Base-by-base conservation (phyloP, 2,797 vertebrate species). In the Neomorphus geoffroyi region DNA sequence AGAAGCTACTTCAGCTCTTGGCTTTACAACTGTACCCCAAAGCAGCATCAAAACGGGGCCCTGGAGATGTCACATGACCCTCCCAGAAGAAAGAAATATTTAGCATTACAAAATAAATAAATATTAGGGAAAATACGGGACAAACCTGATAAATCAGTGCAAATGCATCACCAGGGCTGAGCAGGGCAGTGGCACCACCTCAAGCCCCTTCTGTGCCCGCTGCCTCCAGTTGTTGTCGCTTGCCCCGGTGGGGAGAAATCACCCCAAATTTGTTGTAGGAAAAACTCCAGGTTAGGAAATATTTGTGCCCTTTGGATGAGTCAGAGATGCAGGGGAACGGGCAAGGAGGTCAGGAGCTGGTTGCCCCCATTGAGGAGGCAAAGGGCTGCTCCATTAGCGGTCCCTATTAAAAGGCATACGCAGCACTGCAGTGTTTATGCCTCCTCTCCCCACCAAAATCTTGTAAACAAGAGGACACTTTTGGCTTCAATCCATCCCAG, bases 141-240 rank as follows among this genome's bases (percentile, higher is more conserved):
- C 5, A 58, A 35, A 61, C 18, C 1, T 1, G 18, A 48, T 27
- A 32, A 62, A 85, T 14, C 14, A 23, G 15, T 11, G 62, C 51
- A 66, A 90, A 57, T 13, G 24, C 54, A 60, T 18, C 37, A 35
- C 7, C 27, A 48, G 32, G 27, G 61, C 53, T 79, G 39, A 88
- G 67, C 45, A 21, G 5, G 0, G 0, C 7, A n/a, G 46, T 1
- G 0, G 1, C 10, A n/a, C 2, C 1, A 2, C n/a, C 11, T 58
- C 21, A 64, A 57, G 35, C 45, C 69, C 51, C 24, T 56, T 22
- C 79, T 14, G 39, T 27, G 39, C 19, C 53, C 35, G 37, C 54
- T 26, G 70, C 16, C 14, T 30, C 18, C 43, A 15, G 33, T 39
- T 5, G 1, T 0, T 6, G n/a, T 11, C 1, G 3, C 74, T 24